Percentiles rank a stretch among this genome's conserved stretches.
Evolutionary conservation across 2,797 vertebrate species (phyloP).

Genomic region (Coracias cyanogaster): DNA sequence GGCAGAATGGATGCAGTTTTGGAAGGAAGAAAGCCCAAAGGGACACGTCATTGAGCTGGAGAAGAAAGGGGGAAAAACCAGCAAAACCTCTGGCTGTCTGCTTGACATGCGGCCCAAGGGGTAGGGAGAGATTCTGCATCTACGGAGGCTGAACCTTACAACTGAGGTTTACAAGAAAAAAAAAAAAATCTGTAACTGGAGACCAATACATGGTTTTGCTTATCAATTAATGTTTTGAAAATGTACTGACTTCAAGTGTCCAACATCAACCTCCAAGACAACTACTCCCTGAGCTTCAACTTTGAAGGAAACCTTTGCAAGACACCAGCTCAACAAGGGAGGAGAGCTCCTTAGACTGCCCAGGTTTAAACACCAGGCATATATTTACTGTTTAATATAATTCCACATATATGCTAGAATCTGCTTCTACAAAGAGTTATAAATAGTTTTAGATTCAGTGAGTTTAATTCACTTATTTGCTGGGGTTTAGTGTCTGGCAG

Average conservation of each 20-base stretch:
- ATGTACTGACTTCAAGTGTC: not conserved
- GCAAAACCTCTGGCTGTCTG: not conserved
- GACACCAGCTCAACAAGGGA: not conserved
- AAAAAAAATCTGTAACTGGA: not conserved
- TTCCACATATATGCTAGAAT: not conserved
- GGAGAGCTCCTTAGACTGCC: not conserved
- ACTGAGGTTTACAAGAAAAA: not conserved
- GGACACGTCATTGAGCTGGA: not conserved
- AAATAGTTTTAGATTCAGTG: constrained; percentile 47
- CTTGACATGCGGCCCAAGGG: not conserved
- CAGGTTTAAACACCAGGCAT: not conserved
- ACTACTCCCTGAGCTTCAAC: not conserved
- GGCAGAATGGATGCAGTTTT: not conserved
- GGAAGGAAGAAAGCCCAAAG: not conserved
- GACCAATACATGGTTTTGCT: not conserved
- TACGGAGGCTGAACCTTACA: not conserved
- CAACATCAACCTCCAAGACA: not conserved
- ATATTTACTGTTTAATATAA: constrained; percentile 2
- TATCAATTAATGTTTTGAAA: not conserved
- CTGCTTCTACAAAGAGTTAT: constrained; percentile 47
- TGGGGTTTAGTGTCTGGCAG: not conserved
- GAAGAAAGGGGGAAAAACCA: not conserved
- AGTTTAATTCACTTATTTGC: constrained; percentile 50
- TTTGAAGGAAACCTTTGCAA: not conserved
- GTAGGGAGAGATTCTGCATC: not conserved